Conservation (phyloP, 2,113 vertebrate genomes). For the Limnothrissa miodon region DNA sequence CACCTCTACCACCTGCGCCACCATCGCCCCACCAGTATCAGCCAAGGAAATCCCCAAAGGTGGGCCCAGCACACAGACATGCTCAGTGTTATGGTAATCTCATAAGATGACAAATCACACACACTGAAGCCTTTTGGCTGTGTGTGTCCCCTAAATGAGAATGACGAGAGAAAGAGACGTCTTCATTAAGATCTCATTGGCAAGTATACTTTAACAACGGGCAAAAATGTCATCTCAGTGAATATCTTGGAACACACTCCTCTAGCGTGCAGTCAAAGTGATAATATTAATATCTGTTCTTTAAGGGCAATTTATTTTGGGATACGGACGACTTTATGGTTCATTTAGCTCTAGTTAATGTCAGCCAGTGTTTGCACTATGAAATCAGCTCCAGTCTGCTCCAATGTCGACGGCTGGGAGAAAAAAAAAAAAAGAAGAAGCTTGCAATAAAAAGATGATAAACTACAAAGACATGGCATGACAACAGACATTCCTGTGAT, state of each 20-base stretch:
- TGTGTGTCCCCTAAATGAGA: neutral
- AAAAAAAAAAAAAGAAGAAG: neutral
- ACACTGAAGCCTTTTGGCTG: neutral
- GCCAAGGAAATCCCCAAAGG: neutral
- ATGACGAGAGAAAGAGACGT: neutral
- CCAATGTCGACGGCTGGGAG: neutral
- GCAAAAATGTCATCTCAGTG: neutral
- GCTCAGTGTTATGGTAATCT: neutral
- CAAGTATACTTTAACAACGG: neutral
- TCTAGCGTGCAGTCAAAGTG: neutral
- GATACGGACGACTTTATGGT: neutral
- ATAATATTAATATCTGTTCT: neutral
- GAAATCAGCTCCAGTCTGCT: neutral
- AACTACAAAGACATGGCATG: constrained; percentile 1
- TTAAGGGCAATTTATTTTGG: neutral
- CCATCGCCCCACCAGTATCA: too few species aligned
- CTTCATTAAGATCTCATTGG: neutral
- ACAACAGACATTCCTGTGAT: neutral
- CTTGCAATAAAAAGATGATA: neutral
- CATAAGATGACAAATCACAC: neutral
- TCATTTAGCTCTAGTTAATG: neutral
- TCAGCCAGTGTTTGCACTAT: neutral
- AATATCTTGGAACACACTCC: neutral
- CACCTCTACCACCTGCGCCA: too few species aligned
- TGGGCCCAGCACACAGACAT: neutral